Evolutionary conservation across 1,140 invertebrate species (phyloP).

Genomic region (Eubasilissa regina): DNA sequence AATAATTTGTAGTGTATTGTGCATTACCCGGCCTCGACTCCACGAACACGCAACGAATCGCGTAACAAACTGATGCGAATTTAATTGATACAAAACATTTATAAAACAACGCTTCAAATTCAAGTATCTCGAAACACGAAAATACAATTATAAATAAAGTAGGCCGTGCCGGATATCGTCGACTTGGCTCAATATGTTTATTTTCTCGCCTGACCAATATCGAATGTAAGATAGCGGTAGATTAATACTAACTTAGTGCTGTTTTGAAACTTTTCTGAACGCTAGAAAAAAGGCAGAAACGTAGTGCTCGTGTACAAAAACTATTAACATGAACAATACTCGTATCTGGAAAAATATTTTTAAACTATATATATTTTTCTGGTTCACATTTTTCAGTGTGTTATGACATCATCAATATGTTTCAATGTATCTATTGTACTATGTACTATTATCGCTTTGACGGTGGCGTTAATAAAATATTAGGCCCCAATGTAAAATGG

Average conservation of each 20-base stretch:
- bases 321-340: not conserved
- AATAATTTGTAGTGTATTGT: not conserved
- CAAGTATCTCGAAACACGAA: constrained; percentile 30
- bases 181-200: not conserved
- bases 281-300: not conserved
- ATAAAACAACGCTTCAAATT: not conserved
- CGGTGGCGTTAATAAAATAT: too few species aligned
- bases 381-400: not conserved
- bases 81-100: constrained; percentile 25
- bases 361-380: not conserved
- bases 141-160: constrained; percentile 32
- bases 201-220: constrained; percentile 10
- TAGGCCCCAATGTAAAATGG: too few species aligned
- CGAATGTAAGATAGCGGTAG: not conserved
- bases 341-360: not conserved
- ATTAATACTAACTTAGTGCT: not conserved
- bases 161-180: not conserved
- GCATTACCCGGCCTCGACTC: not conserved
- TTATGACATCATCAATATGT: too few species aligned
- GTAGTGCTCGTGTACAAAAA: not conserved
- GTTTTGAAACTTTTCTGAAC: constrained; percentile 3
- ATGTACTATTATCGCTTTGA: too few species aligned
- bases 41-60: constrained; percentile 7
- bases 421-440: too few species aligned
- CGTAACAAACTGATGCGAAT: constrained; percentile 8